Evolutionary conservation across 2,797 vertebrate genomes (phyloP).

Genomic region (Crocidura indochinensis): DNA sequence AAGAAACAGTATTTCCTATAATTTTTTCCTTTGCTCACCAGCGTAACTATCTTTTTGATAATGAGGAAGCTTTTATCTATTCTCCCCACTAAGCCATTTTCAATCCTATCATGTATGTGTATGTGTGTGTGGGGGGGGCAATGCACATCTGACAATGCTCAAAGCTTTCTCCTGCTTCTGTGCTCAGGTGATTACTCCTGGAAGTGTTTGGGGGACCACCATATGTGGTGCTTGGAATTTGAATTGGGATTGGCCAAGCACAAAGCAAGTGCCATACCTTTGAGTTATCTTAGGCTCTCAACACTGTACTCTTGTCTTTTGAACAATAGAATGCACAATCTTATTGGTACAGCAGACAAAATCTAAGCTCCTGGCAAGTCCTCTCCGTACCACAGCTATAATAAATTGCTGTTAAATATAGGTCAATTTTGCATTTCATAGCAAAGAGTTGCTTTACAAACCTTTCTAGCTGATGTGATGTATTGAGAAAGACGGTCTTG

Average conservation of each 20-base stretch:
- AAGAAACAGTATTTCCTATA: no score
- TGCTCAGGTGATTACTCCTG: no score
- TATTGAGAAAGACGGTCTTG: conserved; percentile 30
- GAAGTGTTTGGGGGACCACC: no score
- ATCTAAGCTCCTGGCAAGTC: neutral
- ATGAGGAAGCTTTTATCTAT: neutral
- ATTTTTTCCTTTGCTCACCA: neutral
- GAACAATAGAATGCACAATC: neutral
- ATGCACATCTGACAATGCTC: no score
- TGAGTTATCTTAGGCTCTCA: neutral
- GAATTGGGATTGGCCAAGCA: no score
- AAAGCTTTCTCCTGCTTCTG: no score
- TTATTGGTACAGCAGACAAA: neutral
- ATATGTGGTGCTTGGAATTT: no score
- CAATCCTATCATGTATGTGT: no score
- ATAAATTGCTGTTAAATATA: conserved; percentile 50
- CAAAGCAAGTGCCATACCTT: no score
- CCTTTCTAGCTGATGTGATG: conserved; percentile 9
- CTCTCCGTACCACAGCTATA: neutral
- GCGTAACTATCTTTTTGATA: neutral
- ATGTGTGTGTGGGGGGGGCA: no score
- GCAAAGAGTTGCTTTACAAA: neutral
- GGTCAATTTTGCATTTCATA: conserved; percentile 56
- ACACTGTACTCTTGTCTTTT: neutral
- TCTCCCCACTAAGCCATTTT: neutral